phyloP scores from a whole-genome alignment of 2,888 invertebrate species.

The Fissipunctia ypsillon region DNA sequence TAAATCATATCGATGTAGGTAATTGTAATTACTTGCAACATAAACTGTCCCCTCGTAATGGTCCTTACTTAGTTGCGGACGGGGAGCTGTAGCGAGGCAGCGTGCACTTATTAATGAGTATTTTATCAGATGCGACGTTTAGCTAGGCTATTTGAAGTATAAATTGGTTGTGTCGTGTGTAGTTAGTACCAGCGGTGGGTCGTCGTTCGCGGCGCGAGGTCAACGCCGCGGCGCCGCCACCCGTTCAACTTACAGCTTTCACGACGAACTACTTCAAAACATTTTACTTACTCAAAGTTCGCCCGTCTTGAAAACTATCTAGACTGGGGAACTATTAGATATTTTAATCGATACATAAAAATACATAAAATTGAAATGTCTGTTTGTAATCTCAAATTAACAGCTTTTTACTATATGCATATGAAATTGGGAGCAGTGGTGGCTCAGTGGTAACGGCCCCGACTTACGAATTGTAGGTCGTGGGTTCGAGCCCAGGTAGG shows the following conservation, averaged over 20 bases:
- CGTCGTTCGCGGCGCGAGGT: slow-evolving; percentile 86
- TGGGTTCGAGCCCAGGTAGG: too few species aligned
- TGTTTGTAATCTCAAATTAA: too few species aligned
- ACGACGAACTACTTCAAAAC: slow-evolving; percentile 66
- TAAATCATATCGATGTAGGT: slow-evolving; percentile 35
- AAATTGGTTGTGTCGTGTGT: slow-evolving; percentile 66
- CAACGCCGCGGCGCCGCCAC: slow-evolving; percentile 82
- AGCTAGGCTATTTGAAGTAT: slow-evolving; percentile 63
- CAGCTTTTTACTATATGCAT: too few species aligned
- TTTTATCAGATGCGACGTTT: slow-evolving; percentile 35
- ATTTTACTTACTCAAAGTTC: slow-evolving; percentile 53
- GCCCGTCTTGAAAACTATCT: slow-evolving; percentile 31
- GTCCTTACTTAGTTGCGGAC: slow-evolving; percentile 21
- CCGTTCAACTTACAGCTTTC: slow-evolving; percentile 74
- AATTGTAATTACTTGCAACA: slow-evolving; percentile 47
- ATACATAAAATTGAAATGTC: too few species aligned
- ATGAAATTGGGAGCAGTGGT: too few species aligned
- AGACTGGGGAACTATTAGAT: not conserved
- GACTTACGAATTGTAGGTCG: too few species aligned
- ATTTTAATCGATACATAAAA: too few species aligned
- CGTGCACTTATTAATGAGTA: slow-evolving; percentile 20
- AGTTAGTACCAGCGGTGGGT: slow-evolving; percentile 77
- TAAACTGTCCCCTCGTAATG: slow-evolving; percentile 26
- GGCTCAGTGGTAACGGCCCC: too few species aligned
- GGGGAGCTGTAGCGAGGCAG: slow-evolving; percentile 22